Evolutionary conservation across 2,888 invertebrate species (phyloP), one percentile per base, ranked within the genome.

Genomic region (Phortica magna): DNA sequence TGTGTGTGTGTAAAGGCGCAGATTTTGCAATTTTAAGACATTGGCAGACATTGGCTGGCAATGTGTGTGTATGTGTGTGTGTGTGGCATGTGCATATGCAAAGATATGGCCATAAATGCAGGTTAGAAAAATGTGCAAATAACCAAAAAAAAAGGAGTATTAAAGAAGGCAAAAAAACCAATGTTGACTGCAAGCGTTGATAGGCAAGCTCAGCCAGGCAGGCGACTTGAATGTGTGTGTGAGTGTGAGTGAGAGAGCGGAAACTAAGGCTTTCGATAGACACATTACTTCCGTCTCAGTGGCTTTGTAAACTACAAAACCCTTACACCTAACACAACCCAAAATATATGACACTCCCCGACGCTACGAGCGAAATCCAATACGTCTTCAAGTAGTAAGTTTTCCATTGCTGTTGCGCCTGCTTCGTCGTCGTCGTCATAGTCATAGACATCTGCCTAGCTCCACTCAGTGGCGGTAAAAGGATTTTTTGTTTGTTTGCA

Each of bases 281-380:
- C 87, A 85, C 85, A 86, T 86, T 86, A 87, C 84, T 86, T 85
- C 83, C 87, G 87, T 87, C 85, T 87, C 86, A 86, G 81, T 85
- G 84, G 87, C 84, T 86, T 84, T 83, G 84, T 83, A 78, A 65
- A 65, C 65, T 65, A n/a, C n/a, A 17, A 17, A 55, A 17, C 17
- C 55, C 7, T 55, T 55, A 55, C 55, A 55, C n/a, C n/a, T n/a
- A n/a, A n/a, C n/a, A n/a, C n/a, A n/a, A n/a, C n/a, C n/a, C n/a
- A n/a, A n/a, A n/a, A n/a, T n/a, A n/a, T 55, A 14, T 12, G 0
- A 55, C 55, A 10, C 61, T 1, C 10, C 22, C 61, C 61, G 7
- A 7, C n/a, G 22, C 19, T 10, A 9, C 19, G 41, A 65, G 41
- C 57, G 85, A 86, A 85, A 85, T 82, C 84, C 84, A 86, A 85